Evolutionary conservation across 1,140 invertebrate species (phyloP).

Genomic region (Oryzaephilus surinamensis): DNA sequence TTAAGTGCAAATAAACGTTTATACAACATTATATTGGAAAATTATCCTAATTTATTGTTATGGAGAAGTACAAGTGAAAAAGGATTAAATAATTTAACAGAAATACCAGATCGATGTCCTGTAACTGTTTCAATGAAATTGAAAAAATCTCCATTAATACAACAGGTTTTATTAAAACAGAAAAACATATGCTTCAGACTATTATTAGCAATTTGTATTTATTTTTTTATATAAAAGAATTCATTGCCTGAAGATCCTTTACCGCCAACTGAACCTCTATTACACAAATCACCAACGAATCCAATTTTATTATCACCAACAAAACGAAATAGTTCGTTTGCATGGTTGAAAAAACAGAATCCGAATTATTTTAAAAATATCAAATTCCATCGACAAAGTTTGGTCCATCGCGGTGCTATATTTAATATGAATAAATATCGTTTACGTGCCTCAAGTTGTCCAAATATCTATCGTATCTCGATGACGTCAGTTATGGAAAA

Average conservation of each 20-base stretch:
- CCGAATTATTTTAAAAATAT: conserved; percentile 66
- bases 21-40: conserved; percentile 59
- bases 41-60: conserved; percentile 56
- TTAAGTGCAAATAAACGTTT: conserved; percentile 52
- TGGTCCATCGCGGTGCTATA: conserved; percentile 74
- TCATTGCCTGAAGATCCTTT: conserved; percentile 21
- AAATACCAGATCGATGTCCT: conserved; percentile 37
- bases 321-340: conserved; percentile 15
- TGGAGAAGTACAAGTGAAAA: conserved; percentile 55
- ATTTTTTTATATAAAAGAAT: no score
- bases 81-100: conserved; percentile 40
- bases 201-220: no score
- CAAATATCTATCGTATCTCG: conserved; percentile 81
- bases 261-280: conserved; percentile 16
- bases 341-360: conserved; percentile 50
- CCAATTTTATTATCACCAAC: background rate
- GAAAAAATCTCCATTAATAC: conserved; percentile 42
- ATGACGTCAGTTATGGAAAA: conserved; percentile 75
- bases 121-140: conserved; percentile 51
- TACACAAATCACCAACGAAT: conserved; percentile 9
- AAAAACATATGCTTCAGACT: no score
- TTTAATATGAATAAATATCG: conserved; percentile 70
- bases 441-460: conserved; percentile 76
- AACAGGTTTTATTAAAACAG: conserved; percentile 14
- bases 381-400: conserved; percentile 63